A percentile compares a stretch with the other conserved stretches of the same genome.
phyloP scores from a whole-genome alignment of 2,113 vertebrate species.

The Antechinus flavipes region DNA sequence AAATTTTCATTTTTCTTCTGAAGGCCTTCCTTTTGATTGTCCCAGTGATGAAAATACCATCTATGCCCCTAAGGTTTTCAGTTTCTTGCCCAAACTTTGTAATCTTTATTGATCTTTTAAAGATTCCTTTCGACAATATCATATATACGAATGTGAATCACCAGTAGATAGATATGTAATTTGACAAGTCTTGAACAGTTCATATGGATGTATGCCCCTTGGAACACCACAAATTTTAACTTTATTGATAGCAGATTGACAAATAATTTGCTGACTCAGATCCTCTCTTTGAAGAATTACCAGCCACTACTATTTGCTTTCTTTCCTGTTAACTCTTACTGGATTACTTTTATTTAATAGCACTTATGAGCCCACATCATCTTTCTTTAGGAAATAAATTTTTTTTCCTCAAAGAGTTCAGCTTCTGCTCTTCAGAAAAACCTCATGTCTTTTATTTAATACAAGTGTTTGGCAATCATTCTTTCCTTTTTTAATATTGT shows the following conservation, averaged over 20 bases:
- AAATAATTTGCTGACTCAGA: not conserved
- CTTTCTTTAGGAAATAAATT: not conserved
- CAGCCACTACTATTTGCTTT: not conserved
- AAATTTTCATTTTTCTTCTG: not conserved
- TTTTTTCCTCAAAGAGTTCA: not conserved
- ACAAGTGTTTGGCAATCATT: not conserved
- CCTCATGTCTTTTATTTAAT: not conserved
- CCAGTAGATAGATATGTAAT: not conserved
- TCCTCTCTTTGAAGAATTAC: not conserved
- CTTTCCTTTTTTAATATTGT: not conserved
- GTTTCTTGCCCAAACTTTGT: not conserved
- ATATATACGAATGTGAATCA: not conserved
- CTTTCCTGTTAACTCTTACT: not conserved
- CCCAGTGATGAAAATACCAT: not conserved
- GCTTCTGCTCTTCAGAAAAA: not conserved
- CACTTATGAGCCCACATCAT: not conserved
- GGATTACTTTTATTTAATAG: not conserved
- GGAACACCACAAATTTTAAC: not conserved
- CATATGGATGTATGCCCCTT: not conserved
- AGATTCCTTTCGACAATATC: not conserved
- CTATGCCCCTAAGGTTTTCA: not conserved
- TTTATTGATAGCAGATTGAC: not conserved
- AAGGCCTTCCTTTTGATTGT: not conserved
- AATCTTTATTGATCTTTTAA: not conserved
- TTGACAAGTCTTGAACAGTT: not conserved